Percentiles rank a stretch among this genome's conserved stretches.
Conservation (phyloP, 1,140 invertebrate genomes). For the Micrasema longulum region DNA sequence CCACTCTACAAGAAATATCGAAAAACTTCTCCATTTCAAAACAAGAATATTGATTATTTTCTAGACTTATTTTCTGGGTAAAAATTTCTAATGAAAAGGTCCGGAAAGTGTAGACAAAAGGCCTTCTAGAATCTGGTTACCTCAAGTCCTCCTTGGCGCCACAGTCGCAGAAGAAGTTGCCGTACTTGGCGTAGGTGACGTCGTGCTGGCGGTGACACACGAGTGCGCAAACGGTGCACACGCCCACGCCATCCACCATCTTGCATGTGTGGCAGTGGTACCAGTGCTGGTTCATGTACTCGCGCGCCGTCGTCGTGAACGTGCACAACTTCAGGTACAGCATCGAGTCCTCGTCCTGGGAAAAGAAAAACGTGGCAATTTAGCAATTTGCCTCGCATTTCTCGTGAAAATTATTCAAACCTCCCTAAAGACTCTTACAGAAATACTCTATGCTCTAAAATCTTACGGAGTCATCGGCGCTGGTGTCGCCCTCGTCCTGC, state of each 20-base stretch:
- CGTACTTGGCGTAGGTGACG: constrained; percentile 97
- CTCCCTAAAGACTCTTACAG: not conserved
- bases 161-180: constrained; percentile 99
- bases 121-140: too few relatives aligned
- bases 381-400: not conserved
- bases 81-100: not conserved
- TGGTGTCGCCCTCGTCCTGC: constrained; percentile 91
- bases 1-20: too few relatives aligned
- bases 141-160: constrained; percentile 91
- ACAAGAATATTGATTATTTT: too few relatives aligned
- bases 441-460: not conserved
- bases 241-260: constrained; percentile 97
- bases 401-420: not conserved
- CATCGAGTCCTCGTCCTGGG: constrained; percentile 89
- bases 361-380: not conserved
- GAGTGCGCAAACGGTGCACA: constrained; percentile 96
- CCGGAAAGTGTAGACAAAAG: too few relatives aligned
- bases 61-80: too few relatives aligned
- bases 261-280: constrained; percentile 98
- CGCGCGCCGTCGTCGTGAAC: constrained; percentile 95
- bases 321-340: constrained; percentile 95
- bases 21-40: too few relatives aligned
- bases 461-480: constrained; percentile 88
- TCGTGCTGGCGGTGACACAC: constrained; percentile 98
- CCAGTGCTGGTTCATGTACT: constrained; percentile 98